Evolutionary conservation across 2,113 vertebrate genomes (phyloP).

Genomic region (Pipra filicauda): DNA sequence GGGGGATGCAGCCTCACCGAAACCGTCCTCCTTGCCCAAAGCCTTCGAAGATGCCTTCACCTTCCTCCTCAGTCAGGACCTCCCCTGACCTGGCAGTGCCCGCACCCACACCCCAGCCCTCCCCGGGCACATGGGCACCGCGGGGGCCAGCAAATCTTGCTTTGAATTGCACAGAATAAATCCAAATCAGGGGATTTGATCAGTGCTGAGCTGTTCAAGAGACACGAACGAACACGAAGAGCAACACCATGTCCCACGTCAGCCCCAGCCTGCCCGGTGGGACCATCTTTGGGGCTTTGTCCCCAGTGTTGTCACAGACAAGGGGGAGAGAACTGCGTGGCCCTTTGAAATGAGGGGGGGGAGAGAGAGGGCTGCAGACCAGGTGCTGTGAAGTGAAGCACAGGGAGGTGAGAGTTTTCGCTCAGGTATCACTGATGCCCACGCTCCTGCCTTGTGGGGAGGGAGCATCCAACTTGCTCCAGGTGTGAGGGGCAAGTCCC

Average conservation of each 20-base stretch:
- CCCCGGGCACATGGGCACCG: neutral
- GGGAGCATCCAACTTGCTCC: rapidly evolving
- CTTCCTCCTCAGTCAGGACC: neutral
- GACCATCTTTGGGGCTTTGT: rapidly evolving
- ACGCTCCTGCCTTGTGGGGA: rapidly evolving
- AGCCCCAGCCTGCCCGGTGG: neutral
- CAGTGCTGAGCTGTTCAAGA: neutral
- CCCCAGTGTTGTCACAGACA: neutral
- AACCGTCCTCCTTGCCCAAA: neutral
- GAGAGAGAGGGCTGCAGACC: neutral
- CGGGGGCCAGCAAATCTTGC: neutral
- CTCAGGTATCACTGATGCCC: neutral
- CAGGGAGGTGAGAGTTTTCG: neutral
- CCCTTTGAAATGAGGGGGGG: neutral
- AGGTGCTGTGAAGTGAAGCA: rapidly evolving
- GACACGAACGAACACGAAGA: neutral
- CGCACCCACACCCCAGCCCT: neutral
- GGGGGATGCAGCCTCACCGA: constrained; percentile 48
- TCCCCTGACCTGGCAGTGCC: neutral
- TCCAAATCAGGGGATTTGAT: neutral
- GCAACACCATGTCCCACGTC: rapidly evolving
- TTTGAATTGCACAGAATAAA: neutral
- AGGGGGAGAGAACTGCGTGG: neutral
- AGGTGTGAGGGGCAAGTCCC: neutral
- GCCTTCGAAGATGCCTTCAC: neutral